Conservation (phyloP, 2,797 vertebrate genomes). For the Silurus lanzhouensis region DNA sequence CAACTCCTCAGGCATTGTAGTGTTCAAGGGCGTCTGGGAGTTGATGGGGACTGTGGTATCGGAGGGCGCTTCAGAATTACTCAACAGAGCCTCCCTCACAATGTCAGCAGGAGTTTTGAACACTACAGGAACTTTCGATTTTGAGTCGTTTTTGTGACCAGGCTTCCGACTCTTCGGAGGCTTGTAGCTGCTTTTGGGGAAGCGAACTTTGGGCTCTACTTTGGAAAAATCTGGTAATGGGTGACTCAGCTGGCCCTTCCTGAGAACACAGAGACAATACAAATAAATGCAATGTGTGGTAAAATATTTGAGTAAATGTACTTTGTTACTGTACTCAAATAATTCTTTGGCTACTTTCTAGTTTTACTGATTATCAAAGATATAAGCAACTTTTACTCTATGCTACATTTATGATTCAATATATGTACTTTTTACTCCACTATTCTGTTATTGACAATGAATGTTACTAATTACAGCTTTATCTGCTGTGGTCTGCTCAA, state of each 20-base stretch:
- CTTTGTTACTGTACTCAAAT: too few relatives aligned
- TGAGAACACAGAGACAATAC: conserved; percentile 53
- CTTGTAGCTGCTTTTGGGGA: conserved; percentile 81
- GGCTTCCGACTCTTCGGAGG: conserved; percentile 78
- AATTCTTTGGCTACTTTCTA: too few relatives aligned
- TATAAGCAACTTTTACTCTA: too few relatives aligned
- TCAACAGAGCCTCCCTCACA: conserved; percentile 83
- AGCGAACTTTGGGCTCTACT: conserved; percentile 82
- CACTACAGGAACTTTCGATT: conserved; percentile 60
- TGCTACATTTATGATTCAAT: too few relatives aligned
- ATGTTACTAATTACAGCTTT: too few relatives aligned
- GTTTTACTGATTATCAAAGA: too few relatives aligned
- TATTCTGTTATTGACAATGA: too few relatives aligned
- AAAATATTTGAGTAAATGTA: too few relatives aligned
- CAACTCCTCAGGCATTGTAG: conserved; percentile 78
- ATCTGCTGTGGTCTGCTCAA: too few relatives aligned
- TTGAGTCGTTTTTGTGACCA: conserved; percentile 30
- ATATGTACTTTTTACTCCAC: too few relatives aligned
- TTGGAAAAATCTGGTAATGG: conserved; percentile 88
- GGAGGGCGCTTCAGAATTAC: conserved; percentile 61
- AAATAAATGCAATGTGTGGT: conserved; percentile 6
- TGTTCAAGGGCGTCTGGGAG: conserved; percentile 32
- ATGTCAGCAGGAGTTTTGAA: conserved; percentile 90
- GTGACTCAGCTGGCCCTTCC: conserved; percentile 74
- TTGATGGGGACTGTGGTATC: conserved; percentile 9